Conservation (phyloP, 2,113 vertebrate species). For the Heteronetta atricapilla region DNA sequence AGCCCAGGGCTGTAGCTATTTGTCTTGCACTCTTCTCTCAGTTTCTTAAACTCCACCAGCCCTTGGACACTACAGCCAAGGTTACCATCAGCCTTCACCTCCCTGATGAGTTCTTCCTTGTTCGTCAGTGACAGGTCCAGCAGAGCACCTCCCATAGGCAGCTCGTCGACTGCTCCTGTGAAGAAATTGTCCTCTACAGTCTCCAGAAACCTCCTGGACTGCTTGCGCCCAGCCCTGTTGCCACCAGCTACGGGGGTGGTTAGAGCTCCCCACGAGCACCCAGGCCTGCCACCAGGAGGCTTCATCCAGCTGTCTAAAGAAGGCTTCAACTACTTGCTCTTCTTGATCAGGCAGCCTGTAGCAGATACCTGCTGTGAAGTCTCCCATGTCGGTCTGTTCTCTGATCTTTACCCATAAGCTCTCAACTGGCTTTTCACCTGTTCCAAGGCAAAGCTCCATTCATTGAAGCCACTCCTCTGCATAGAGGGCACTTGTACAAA, state of each 20-base stretch:
- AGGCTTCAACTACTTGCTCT: background rate
- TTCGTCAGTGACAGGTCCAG: constrained; percentile 65
- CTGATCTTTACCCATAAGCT: background rate
- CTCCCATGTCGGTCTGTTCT: constrained; percentile 1
- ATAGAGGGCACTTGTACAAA: background rate
- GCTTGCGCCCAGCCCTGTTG: background rate
- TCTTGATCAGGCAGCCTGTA: background rate
- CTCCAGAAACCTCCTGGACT: constrained; percentile 29
- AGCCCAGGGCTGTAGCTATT: background rate
- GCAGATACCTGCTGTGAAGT: background rate
- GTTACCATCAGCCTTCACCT: background rate
- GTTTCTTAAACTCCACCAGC: background rate
- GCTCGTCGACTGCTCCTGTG: background rate
- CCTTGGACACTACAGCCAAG: background rate
- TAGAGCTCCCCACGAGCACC: background rate
- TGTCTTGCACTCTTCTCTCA: background rate
- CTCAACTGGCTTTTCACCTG: background rate
- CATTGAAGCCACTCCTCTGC: background rate
- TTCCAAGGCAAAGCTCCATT: background rate
- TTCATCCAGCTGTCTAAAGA: background rate
- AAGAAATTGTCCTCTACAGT: background rate
- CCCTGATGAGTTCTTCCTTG: constrained; percentile 60
- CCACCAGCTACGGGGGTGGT: background rate
- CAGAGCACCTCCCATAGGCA: constrained; percentile 6
- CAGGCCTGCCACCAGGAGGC: background rate